A percentile compares a stretch with the other conserved stretches of the same genome.
phyloP scores from a whole-genome alignment of 2,797 vertebrate species.

The Pangasius macronema region DNA sequence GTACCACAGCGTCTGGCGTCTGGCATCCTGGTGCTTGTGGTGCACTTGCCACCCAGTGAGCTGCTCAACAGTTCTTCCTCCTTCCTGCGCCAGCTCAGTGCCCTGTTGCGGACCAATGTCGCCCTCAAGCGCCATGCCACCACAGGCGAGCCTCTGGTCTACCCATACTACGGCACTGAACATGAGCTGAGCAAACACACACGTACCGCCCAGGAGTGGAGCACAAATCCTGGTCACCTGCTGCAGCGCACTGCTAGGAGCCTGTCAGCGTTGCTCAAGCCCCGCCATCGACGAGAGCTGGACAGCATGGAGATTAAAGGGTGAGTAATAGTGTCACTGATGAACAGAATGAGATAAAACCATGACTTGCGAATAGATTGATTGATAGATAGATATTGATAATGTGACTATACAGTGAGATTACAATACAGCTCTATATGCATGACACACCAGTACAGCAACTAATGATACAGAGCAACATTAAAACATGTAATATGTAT shows the following conservation, averaged over 20 bases:
- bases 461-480: too few relatives aligned
- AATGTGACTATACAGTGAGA: too few relatives aligned
- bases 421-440: neutral
- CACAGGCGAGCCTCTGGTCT: slow-evolving; percentile 85
- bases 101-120: slow-evolving; percentile 91
- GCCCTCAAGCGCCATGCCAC: slow-evolving; percentile 83
- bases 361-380: neutral
- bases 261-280: slow-evolving; percentile 47
- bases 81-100: slow-evolving; percentile 94
- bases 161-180: slow-evolving; percentile 89
- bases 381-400: neutral
- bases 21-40: slow-evolving; percentile 90
- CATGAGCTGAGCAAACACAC: slow-evolving; percentile 93
- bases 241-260: slow-evolving; percentile 46
- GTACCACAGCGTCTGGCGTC: slow-evolving; percentile 88
- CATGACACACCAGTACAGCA: neutral
- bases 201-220: slow-evolving; percentile 79
- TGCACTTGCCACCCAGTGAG: slow-evolving; percentile 85
- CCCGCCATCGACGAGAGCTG: slow-evolving; percentile 77
- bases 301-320: slow-evolving; percentile 90
- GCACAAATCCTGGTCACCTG: slow-evolving; percentile 62
- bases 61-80: slow-evolving; percentile 88
- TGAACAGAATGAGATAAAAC: neutral
- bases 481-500: neutral
- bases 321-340: slow-evolving; percentile 65